Base-by-base conservation (phyloP, 2,113 vertebrate genomes). In the Protomyctophum bolini region DNA sequence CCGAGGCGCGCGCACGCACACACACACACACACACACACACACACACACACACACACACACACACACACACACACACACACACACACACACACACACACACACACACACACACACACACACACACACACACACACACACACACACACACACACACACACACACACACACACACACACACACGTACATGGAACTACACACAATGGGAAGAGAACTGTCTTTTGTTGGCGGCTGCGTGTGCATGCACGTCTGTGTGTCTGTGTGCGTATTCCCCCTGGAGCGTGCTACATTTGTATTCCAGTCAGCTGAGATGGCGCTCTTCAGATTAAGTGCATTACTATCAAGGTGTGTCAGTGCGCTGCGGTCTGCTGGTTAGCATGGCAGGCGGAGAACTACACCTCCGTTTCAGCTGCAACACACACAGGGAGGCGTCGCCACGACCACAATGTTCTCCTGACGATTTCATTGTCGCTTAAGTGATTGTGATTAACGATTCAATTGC, bases 201-300 rank as follows among this genome's bases (percentile, higher is more conserved):
- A 60, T 28, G 6, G 58, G 63, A 64, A 62, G 64, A 70, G 67
- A 63, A 63, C 60, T 68, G 77, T 56, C 68, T 72, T 75, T 69
- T 80, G 68, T 77, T 21, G 21, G 21, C 76, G 66, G 66, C 68
- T 60, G 55, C 33, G 33, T 41, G 33, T 41, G 33, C 33, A 41
- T 41, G 33, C 33, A 6, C 5, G 33, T 41, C 33, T 41, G 3
- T 41, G 33, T 41, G 33, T 41, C 2, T 50, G 6, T 8, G 10
- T 2, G 73, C 73, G 59, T 76, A 70, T 70, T 73, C 76, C 73
- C 63, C 57, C 69, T 55, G 58, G 62, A 73, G 10, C 7, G 8
- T 50, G 49, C 49, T 70, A 29, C 69, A 83, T 83, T 79, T 79
- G 81, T 83, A 83, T 83, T 79, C 81, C 50, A 73, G 63, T 65